phyloP scores from a whole-genome alignment of 2,888 invertebrate species.

The Tubiluchus corallicola region DNA sequence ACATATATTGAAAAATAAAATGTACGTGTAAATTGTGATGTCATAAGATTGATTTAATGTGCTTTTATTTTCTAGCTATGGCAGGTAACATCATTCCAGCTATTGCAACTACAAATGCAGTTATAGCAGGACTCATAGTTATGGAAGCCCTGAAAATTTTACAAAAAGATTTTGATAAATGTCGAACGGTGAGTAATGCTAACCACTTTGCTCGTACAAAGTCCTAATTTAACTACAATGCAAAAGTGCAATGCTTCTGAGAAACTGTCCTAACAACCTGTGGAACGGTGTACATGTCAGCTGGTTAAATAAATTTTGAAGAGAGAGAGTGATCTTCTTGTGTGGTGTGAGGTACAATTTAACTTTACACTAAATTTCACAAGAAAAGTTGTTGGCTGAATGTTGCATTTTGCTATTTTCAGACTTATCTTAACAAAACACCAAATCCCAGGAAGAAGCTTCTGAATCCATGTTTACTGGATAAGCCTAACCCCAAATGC shows the following conservation, averaged over 20 bases:
- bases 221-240: not conserved
- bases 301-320: too few relatives aligned
- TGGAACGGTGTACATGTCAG: too few relatives aligned
- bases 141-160: slow-evolving; percentile 64
- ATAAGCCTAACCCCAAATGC: slow-evolving; percentile 75
- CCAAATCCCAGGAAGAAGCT: slow-evolving; percentile 32
- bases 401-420: too few relatives aligned
- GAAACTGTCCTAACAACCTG: too few relatives aligned
- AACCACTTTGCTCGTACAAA: too few relatives aligned
- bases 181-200: slow-evolving; percentile 23
- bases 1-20: too few relatives aligned
- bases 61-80: slow-evolving; percentile 43
- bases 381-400: too few relatives aligned
- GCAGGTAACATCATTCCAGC: slow-evolving; percentile 99
- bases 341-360: too few relatives aligned
- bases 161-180: slow-evolving; percentile 25
- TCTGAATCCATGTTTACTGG: slow-evolving; percentile 38
- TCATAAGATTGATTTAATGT: slow-evolving; percentile 6
- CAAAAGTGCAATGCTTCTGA: too few relatives aligned
- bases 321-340: too few relatives aligned
- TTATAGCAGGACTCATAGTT: slow-evolving; percentile 88
- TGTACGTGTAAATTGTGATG: not conserved
- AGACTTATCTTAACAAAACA: slow-evolving; percentile 31
- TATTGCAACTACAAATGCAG: slow-evolving; percentile 95
- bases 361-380: too few relatives aligned